phyloP scores from a whole-genome alignment of 2,113 vertebrate genomes.

The Guaruba guarouba region DNA sequence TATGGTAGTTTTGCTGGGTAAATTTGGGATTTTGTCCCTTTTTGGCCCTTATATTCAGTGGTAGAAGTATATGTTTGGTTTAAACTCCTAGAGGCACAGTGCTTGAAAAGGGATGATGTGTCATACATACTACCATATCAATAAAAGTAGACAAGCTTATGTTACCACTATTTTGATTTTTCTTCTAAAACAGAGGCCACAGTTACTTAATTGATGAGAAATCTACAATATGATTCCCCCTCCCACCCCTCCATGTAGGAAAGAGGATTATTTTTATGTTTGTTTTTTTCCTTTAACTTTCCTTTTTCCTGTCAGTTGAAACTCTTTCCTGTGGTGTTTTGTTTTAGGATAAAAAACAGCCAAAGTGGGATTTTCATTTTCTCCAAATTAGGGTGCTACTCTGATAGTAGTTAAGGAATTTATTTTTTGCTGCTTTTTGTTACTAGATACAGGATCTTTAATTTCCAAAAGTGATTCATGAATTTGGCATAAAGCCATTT shows the following conservation, averaged over 20 bases:
- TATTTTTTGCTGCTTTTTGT: neutral
- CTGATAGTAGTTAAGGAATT: constrained; percentile 1
- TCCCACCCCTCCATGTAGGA: neutral
- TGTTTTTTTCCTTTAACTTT: neutral
- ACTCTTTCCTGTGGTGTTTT: neutral
- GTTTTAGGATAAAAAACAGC: neutral
- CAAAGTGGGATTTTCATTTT: neutral
- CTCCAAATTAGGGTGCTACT: neutral
- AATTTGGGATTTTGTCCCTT: neutral
- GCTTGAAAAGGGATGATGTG: neutral
- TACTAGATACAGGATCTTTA: neutral
- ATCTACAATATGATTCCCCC: neutral
- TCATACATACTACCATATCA: fast-evolving
- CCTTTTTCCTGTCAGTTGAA: neutral
- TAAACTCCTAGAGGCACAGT: neutral
- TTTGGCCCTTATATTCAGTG: neutral
- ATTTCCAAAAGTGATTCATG: neutral
- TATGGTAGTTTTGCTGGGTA: neutral
- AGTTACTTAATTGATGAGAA: neutral
- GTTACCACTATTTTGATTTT: neutral
- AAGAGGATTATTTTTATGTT: neutral
- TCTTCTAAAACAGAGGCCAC: neutral
- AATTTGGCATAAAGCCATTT: neutral
- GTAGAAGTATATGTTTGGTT: neutral
- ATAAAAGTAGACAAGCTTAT: neutral